phyloP scores from a whole-genome alignment of 1,140 invertebrate species.

The Stegodyphus mimosarum region DNA sequence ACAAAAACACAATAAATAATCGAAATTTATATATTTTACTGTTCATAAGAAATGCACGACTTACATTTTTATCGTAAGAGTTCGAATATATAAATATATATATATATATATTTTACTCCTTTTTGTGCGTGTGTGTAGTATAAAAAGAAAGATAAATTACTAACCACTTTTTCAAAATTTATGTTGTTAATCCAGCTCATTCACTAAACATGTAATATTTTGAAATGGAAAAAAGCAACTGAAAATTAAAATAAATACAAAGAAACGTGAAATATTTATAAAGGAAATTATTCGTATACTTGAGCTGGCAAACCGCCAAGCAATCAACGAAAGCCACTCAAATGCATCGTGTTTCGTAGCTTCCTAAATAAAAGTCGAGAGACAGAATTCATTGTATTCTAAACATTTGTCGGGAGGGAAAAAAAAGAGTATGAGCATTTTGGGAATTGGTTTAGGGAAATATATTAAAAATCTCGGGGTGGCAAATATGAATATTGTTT shows the following conservation, averaged over 20 bases:
- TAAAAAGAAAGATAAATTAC: background rate
- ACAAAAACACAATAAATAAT: no score
- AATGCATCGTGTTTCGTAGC: background rate
- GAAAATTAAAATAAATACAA: background rate
- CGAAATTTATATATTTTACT: no score
- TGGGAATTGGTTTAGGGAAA: background rate
- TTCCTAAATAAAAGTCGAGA: background rate
- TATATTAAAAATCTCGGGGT: no score
- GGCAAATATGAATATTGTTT: no score
- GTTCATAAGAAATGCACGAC: no score
- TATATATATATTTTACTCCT: no score
- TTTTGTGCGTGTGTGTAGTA: background rate
- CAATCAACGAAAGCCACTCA: background rate
- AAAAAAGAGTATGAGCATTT: background rate
- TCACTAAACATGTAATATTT: background rate
- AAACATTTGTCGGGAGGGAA: background rate
- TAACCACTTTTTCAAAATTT: no score
- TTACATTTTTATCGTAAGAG: no score
- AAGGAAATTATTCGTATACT: constrained; percentile 5
- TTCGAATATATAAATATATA: no score
- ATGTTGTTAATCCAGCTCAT: background rate
- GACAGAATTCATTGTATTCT: background rate
- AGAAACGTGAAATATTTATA: background rate
- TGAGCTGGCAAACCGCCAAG: background rate
- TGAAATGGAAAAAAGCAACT: background rate